Conservation (phyloP, 1,140 invertebrate genomes). For the Teleogryllus occipitalis region DNA sequence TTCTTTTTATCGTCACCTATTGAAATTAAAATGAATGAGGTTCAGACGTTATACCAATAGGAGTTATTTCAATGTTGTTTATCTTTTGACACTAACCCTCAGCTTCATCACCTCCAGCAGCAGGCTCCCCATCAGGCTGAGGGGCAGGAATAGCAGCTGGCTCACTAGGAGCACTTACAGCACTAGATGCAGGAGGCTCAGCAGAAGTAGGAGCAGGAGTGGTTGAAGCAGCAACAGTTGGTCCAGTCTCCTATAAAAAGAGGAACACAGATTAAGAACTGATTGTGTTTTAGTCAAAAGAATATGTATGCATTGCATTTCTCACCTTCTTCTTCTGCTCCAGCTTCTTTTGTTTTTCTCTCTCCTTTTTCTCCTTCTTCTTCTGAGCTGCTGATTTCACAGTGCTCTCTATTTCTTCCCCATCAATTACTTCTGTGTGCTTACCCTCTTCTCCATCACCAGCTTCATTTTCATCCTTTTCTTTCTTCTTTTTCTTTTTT, state of each 20-base stretch:
- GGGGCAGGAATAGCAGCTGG: not conserved
- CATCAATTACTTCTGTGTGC: conserved; percentile 33
- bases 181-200: conserved; percentile 25
- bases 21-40: not conserved
- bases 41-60: too few relatives aligned
- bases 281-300: too few relatives aligned
- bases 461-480: conserved; percentile 31
- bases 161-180: conserved; percentile 22
- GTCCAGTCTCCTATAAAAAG: not conserved
- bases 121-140: conserved; percentile 6
- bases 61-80: too few relatives aligned
- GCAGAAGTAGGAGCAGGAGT: conserved; percentile 24
- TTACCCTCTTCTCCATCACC: conserved; percentile 34
- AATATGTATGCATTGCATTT: conserved; percentile 13
- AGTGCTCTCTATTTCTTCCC: conserved; percentile 48
- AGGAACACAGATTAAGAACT: not conserved
- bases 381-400: conserved; percentile 77
- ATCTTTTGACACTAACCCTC: not conserved
- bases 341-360: conserved; percentile 64
- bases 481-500: conserved; percentile 31
- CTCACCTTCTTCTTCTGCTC: conserved; percentile 48
- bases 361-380: conserved; percentile 80
- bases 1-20: conserved; percentile 36
- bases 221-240: conserved; percentile 25
- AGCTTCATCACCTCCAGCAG: conserved; percentile 13